Base-by-base conservation (phyloP, 2,797 vertebrate genomes). In the Enteromius paludinosus region DNA sequence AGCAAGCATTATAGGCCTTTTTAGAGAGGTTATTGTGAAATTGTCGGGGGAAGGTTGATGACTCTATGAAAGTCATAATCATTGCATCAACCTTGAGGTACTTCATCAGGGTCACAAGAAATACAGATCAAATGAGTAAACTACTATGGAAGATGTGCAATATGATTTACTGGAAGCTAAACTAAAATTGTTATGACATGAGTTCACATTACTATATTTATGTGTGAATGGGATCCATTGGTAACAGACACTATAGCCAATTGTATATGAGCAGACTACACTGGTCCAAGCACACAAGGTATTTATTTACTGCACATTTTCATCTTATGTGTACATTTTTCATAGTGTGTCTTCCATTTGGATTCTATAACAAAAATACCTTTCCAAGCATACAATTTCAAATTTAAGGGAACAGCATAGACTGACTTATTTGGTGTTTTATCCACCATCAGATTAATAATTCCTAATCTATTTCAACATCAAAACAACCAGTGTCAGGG, bases 31-130 rank as follows among this genome's bases (percentile, higher is more conserved):
- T 61, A 30, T 52, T 41, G 54, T 20, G 12, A 15, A 15, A 62
- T 61, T 35, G 71, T 54, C 8, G 20, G 41, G 66, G 20, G 61
- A 68, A 11, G 20, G 9, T 15, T 76, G 65, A 72, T 79, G 18
- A 59, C 62, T 33, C 17, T 30, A 49, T 2, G 15, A 23, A 43
- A 35, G 47, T 54, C 49, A 35, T 73, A 38, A 75, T 6, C 12
- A 30, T 25, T 82, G 79, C 66, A 66, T 85, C 79, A 81, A 69
- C 80, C 68, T 35, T 41, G 17, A 65, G 52, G 69, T 73, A 47
- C 64, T 20, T 69, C 71, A 82, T 68, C 71, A 79, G 83, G 18
- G 18, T 59, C 20, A 54, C 18, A 79, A 64, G 68, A 33, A 61
- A 71, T 80, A 17, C 38, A 30, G 25, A 25, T 38, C 5, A 47